Percentiles rank a stretch among this genome's conserved stretches.
Conservation (phyloP, 1,140 invertebrate species). For the Dryas iulia region DNA sequence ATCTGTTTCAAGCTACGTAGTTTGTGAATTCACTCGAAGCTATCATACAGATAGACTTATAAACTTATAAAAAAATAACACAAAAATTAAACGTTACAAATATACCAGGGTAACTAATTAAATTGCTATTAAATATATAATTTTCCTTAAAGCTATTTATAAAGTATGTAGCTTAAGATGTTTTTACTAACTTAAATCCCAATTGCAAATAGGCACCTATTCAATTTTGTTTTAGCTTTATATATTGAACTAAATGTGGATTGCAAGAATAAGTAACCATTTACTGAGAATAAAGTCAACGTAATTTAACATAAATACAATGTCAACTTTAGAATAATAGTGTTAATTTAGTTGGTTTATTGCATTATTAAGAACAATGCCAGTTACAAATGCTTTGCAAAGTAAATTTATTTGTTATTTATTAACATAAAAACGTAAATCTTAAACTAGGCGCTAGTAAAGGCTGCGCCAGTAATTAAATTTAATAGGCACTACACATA, state of each 20-base stretch:
- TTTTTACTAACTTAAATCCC: neutral
- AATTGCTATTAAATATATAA: neutral
- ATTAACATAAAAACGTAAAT: too few species aligned
- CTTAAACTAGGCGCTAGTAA: too few species aligned
- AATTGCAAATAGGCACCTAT: neutral
- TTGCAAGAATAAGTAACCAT: neutral
- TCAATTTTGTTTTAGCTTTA: neutral
- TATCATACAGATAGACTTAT: neutral
- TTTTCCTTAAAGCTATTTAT: neutral
- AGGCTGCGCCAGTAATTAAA: too few species aligned
- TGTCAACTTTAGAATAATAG: neutral
- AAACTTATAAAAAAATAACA: neutral
- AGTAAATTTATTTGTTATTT: too few species aligned
- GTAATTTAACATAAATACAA: neutral
- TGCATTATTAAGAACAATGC: too few species aligned
- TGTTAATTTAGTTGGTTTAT: too few species aligned
- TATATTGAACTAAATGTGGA: neutral
- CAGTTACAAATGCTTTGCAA: too few species aligned
- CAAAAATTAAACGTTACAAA: neutral
- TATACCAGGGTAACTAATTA: conserved; percentile 4
- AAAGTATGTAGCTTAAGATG: neutral
- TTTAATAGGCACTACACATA: too few species aligned
- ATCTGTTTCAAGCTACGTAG: neutral
- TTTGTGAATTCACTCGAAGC: neutral
- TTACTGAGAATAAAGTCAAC: neutral